Evolutionary conservation across 2,888 invertebrate genomes (phyloP), one percentile per base, ranked within the genome.

Genomic region (Neelides folsomi): DNA sequence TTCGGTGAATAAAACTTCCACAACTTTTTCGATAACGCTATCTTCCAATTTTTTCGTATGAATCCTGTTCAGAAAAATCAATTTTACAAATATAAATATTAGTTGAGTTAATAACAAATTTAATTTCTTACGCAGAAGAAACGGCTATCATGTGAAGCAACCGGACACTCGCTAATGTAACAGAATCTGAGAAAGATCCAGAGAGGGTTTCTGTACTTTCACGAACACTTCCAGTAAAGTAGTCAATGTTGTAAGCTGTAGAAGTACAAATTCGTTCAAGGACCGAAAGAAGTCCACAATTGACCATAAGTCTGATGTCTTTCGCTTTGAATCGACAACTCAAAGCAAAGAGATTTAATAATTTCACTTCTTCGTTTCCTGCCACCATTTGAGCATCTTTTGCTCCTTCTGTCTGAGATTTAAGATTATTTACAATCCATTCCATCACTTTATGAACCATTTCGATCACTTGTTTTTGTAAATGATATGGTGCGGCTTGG

Each of bases 291-390:
- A 79, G 67, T 37, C 76, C 75, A 65, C 74, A 73, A 13, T 74
- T 73, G 8, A 79, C 76, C 1, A 76, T 74, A 39, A 78, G 70
- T n/a, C 71, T 71, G 34, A 79, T 69, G 67, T 79, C 79, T 49
- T 72, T 71, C 0, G 77, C 72, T 56, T 73, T 71, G 65, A 76
- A 78, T 54, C 72, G 71, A 8, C 75, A 73, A 65, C 77, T 78
- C 55, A 79, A 66, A 3, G 76, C 74, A 66, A 77, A 77, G 8
- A 78, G 68, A 41, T 63, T 60, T 8, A 64, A 53, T 2, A 64
- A 47, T 44, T 60, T 61, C 5, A 63, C 57, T 52, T 63, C 61
- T n/a, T 64, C 62, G 38, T 52, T 58, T 36, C 53, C 15, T 40
- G 13, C 40, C 13, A n/a, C 40, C 8, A n/a, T 16, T 13, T 18